Evolutionary conservation across 2,888 invertebrate species (phyloP), one percentile per base, ranked within the genome.

Genomic region (Drosophila antonietae): DNA sequence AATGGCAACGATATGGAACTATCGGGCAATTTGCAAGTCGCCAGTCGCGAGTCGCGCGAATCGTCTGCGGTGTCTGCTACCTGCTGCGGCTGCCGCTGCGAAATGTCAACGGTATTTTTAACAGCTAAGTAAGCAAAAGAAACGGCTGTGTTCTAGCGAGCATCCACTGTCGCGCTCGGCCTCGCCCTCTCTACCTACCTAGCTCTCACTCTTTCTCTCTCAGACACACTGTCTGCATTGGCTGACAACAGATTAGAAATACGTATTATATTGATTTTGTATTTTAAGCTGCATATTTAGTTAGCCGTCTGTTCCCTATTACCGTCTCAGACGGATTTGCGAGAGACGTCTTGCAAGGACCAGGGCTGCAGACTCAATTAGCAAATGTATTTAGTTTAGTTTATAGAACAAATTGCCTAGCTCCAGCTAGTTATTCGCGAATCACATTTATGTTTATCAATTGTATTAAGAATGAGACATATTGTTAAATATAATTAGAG

Each of bases 91-190:
- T 35, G 65, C 57, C 58, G 63, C 78, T 69, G 66, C 53, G 68
- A 89, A 89, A 89, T 87, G 89, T 83, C 89, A 83, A 79, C 73
- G 84, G 70, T 88, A 88, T 88, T 84, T 87, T 76, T 88, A 86
- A 75, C 75, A 65, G 70, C 67, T 60, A 73, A 75, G 67, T 80
- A 68, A 72, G 63, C 74, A 68, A 59, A 61, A 56, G 14, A 39
- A 68, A 63, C 64, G 61, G 51, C 47, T 49, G 66, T 73, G 15
- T 7, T 15, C 37, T 14, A n/a, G 18, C 15, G 35, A 35, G 20
- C 15, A 15, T 37, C 53, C 9, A 10, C 14, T 53, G 23, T 23
- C 37, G 6, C 39, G 6, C 51, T 12, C 20, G 3, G 1, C 49
- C 14, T 44, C 43, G 6, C 15, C 14, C 15, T 35, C 28, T 18